Evolutionary conservation across 2,797 vertebrate genomes (phyloP).

Genomic region (Hapalemur alaotrensis): DNA sequence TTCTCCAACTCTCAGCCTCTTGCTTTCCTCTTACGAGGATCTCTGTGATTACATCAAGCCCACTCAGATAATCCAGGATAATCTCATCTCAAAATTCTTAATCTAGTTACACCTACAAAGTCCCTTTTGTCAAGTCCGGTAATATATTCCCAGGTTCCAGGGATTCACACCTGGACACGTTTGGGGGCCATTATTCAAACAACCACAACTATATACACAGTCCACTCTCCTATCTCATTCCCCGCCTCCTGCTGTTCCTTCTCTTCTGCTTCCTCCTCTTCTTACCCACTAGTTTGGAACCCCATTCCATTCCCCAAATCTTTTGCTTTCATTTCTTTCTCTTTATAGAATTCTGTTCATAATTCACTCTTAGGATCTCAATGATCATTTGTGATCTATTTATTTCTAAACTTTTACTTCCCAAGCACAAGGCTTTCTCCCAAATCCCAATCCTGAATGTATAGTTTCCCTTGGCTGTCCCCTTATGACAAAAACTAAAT

Average conservation of each 20-base stretch:
- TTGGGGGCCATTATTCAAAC: background rate
- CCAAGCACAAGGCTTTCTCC: background rate
- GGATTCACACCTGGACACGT: background rate
- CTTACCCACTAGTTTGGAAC: background rate
- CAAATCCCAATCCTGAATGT: background rate
- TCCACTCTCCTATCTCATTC: background rate
- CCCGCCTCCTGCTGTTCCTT: background rate
- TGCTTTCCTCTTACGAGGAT: background rate
- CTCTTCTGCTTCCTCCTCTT: background rate
- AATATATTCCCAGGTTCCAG: background rate
- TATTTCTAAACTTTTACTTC: background rate
- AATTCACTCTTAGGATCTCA: background rate
- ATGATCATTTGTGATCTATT: background rate
- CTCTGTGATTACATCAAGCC: background rate
- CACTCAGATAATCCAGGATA: background rate
- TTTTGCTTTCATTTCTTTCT: background rate
- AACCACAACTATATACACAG: background rate
- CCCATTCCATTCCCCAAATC: background rate
- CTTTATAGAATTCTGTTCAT: background rate
- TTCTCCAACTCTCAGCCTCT: background rate
- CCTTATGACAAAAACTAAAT: background rate
- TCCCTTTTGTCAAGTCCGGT: background rate
- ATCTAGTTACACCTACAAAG: background rate
- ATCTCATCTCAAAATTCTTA: background rate
- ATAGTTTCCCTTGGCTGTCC: background rate